Conservation (phyloP, 2,797 vertebrate genomes). For the Ctenopoma kingsleyae region DNA sequence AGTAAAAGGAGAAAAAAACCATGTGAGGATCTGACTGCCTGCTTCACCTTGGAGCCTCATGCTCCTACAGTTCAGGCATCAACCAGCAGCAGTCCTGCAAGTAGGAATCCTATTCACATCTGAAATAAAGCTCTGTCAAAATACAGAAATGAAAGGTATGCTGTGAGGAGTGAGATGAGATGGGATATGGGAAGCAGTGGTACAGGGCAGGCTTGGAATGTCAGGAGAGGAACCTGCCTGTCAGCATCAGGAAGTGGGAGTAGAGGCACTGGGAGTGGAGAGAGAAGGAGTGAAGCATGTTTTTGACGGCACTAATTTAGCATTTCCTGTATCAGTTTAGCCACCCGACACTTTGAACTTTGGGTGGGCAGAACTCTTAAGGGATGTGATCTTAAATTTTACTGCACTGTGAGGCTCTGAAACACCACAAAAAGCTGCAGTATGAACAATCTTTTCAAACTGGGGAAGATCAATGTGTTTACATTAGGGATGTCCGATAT, state of each 20-base stretch:
- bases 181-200: constrained; percentile 60
- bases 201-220: constrained; percentile 64
- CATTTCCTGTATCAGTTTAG: constrained; percentile 80
- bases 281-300: constrained; percentile 32
- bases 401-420: not conserved
- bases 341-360: not conserved
- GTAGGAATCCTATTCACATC: constrained; percentile 53
- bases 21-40: not conserved
- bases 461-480: no score
- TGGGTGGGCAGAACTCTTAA: not conserved
- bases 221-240: constrained; percentile 67
- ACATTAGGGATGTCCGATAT: no score
- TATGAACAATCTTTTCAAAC: no score
- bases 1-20: not conserved
- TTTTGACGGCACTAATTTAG: constrained; percentile 85
- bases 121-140: constrained; percentile 66
- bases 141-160: constrained; percentile 68
- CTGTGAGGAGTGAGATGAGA: constrained; percentile 63
- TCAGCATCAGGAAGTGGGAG: constrained; percentile 73
- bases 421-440: not conserved
- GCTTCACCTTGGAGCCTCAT: constrained; percentile 14
- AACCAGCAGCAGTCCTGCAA: constrained; percentile 28
- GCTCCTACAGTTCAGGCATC: not conserved
- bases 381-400: constrained; percentile 73
- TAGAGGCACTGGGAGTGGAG: constrained; percentile 46